Evolutionary conservation across 2,888 invertebrate species (phyloP).

Genomic region (Protonemura montana): DNA sequence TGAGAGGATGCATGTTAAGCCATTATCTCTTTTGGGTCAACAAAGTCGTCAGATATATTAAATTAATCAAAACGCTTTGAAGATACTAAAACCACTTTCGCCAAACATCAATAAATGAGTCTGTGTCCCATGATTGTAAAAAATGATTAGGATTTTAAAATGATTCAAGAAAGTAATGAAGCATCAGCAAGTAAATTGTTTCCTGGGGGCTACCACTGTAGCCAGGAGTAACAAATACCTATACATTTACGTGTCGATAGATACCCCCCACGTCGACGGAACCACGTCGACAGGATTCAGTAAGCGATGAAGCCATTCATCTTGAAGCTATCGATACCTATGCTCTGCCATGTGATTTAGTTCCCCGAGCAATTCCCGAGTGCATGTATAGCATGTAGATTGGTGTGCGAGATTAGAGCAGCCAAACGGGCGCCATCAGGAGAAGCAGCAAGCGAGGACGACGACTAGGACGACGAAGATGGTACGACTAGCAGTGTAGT

Average conservation of each 20-base stretch:
- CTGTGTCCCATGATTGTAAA: background rate
- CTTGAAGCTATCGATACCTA: background rate
- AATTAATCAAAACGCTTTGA: background rate
- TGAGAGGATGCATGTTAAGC: background rate
- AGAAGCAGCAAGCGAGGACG: background rate
- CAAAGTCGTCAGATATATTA: background rate
- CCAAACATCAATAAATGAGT: background rate
- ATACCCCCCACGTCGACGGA: background rate
- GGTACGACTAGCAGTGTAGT: background rate
- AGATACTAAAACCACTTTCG: background rate
- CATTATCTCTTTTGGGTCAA: background rate
- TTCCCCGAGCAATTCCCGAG: background rate
- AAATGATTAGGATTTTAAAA: too few species aligned
- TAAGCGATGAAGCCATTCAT: background rate
- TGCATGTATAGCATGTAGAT: constrained; percentile 8
- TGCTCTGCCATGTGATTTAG: background rate
- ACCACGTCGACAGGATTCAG: background rate
- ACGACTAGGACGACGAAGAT: background rate
- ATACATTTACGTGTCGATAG: background rate
- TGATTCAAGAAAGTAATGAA: background rate
- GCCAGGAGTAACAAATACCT: background rate
- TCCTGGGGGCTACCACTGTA: background rate
- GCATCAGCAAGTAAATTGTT: background rate
- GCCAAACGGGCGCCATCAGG: constrained; percentile 9
- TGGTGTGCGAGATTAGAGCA: background rate